Evolutionary conservation across 2,888 invertebrate genomes (phyloP), one percentile per base, ranked within the genome.

Genomic region (Leptogaster cylindrica): DNA sequence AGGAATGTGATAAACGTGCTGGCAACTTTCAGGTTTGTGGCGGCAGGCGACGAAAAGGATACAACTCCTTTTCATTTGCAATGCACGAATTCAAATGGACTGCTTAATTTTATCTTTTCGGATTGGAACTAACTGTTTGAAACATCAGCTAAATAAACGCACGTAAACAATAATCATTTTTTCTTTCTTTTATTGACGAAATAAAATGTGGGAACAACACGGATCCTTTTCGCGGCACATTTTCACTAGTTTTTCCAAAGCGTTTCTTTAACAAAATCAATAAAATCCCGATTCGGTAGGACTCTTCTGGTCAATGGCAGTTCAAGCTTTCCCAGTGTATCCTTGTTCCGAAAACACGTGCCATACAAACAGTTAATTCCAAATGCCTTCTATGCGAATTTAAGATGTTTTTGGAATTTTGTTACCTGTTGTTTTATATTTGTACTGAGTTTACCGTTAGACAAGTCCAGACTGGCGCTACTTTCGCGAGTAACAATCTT

Each of bases 381-480:
- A 61, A 61, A 28, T 61, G 39, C 23, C 12, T 14, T 23, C 10
- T 3, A 28, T 28, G 41, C 12, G 28, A 61, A 10, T 7, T 23
- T 7, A 14, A 44, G 16, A 16, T 12, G 8, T 33, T 52, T 5
- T 25, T 10, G 23, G 27, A 44, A 44, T 61, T 16, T 39, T 12
- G 41, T 61, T 61, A 61, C 61, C 61, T 61, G 61, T 61, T 61
- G 61, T n/a, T 41, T 41, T 44, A 8, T 28, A 5, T 39, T 33
- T 14, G n/a, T 33, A n/a, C 7, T 36, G 18, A 20, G 18, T 16
- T 31, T n/a, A n/a, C 16, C 27, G 28, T 20, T 55, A 41, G 12
- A 27, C 61, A 28, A 18, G 5, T 41, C 44, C 5, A 5, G 20
- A 27, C 28, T 28, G 28, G 44, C 61, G 41, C 25, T 44, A 61